Conservation (phyloP, 92 coral and sea anemone genomes). For the Desmophyllum pertusum region DNA sequence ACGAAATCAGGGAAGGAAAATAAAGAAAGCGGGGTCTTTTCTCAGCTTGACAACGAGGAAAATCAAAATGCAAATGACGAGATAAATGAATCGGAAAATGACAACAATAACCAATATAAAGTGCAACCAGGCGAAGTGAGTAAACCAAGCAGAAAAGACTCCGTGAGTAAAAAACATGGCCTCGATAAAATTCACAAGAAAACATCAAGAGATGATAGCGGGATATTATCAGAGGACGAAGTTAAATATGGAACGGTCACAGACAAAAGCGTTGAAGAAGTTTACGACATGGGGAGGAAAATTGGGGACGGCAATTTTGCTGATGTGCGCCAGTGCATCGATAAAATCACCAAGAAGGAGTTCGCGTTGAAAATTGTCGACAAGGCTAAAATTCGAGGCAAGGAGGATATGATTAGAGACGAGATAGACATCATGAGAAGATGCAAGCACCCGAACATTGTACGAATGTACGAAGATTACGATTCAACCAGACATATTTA, state of each 20-base stretch:
- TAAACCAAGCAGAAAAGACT: conserved; percentile 37
- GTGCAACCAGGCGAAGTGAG: conserved; percentile 18
- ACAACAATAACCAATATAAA: background rate
- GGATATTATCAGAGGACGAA: conserved; percentile 47
- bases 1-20: conserved; percentile 44
- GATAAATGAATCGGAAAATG: background rate
- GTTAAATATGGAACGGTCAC: conserved; percentile 70
- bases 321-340: conserved; percentile 85
- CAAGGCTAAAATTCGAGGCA: conserved; percentile 85
- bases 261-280: conserved; percentile 83
- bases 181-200: conserved; percentile 20
- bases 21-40: conserved; percentile 16
- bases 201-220: conserved; percentile 50
- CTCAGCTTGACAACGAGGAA: background rate
- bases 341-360: conserved; percentile 77
- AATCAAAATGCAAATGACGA: conserved; percentile 20
- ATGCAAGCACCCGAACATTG: conserved; percentile 91
- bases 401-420: conserved; percentile 93
- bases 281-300: conserved; percentile 88
- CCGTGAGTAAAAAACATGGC: conserved; percentile 33
- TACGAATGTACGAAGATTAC: conserved; percentile 83
- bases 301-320: conserved; percentile 99
- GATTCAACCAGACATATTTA: conserved; percentile 82
- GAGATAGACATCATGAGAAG: conserved; percentile 91
- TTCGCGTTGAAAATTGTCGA: conserved; percentile 95